phyloP scores from a whole-genome alignment of 2,888 invertebrate genomes.

The Anthrax anthrax region DNA sequence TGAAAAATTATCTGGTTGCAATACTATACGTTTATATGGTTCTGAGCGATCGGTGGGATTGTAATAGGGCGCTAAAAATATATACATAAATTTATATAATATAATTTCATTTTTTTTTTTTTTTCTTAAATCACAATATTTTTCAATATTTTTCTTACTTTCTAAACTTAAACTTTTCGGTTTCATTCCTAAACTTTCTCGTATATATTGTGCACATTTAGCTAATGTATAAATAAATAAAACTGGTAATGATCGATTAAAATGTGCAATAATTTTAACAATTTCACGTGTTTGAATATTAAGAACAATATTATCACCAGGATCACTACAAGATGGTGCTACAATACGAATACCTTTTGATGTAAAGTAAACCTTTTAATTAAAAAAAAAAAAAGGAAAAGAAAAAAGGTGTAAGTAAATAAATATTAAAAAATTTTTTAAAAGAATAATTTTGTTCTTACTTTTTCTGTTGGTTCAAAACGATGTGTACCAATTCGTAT shows the following conservation, averaged over 20 bases:
- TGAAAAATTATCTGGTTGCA: slow-evolving; percentile 53
- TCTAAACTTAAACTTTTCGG: slow-evolving; percentile 14
- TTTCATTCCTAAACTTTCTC: slow-evolving; percentile 54
- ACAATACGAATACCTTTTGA: slow-evolving; percentile 45
- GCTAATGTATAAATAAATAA: slow-evolving; percentile 65
- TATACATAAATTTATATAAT: slow-evolving; percentile 4
- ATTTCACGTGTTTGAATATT: slow-evolving; percentile 55
- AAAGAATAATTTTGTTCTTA: slow-evolving; percentile 28
- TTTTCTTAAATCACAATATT: too few relatives aligned
- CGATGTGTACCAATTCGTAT: slow-evolving; percentile 76
- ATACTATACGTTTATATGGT: slow-evolving; percentile 56
- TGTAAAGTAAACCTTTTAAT: slow-evolving; percentile 41
- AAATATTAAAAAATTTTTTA: slow-evolving; percentile 6
- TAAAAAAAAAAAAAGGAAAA: slow-evolving; percentile 4
- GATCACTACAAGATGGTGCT: slow-evolving; percentile 41
- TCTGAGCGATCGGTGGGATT: slow-evolving; percentile 49
- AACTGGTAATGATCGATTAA: slow-evolving; percentile 60
- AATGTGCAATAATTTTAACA: slow-evolving; percentile 61
- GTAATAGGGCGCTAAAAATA: slow-evolving; percentile 39
- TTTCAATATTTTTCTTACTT: too few relatives aligned
- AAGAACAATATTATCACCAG: slow-evolving; percentile 42
- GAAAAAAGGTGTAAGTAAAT: slow-evolving; percentile 1
- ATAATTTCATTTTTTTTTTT: not conserved
- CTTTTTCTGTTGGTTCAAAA: slow-evolving; percentile 58
- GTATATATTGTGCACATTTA: slow-evolving; percentile 50